Evolutionary conservation across 2,888 invertebrate species (phyloP).

Genomic region (Ischnura elegans): DNA sequence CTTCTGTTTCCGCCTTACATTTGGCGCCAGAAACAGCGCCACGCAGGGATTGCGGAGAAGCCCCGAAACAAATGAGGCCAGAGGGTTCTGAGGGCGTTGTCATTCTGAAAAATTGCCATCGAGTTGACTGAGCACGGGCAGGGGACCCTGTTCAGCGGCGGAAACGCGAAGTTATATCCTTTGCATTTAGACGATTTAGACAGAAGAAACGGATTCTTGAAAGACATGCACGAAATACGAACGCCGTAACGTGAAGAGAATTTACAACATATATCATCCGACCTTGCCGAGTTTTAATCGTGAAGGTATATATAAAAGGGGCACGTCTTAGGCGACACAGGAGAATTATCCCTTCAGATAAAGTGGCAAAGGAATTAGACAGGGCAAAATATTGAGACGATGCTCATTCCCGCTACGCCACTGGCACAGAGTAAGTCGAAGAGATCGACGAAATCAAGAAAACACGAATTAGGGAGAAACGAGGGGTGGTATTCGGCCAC

Average conservation of each 20-base stretch:
- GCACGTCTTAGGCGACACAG: too few relatives aligned
- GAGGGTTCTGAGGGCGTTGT: neutral
- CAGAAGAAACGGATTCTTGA: neutral
- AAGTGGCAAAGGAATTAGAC: too few relatives aligned
- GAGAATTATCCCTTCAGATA: too few relatives aligned
- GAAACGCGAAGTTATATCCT: neutral
- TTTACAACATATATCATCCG: too few relatives aligned
- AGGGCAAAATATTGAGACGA: neutral
- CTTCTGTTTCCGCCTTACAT: neutral
- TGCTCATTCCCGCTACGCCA: neutral
- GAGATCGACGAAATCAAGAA: too few relatives aligned
- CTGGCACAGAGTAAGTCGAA: neutral
- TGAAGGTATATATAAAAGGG: too few relatives aligned
- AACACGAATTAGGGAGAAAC: too few relatives aligned
- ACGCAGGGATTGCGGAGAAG: neutral
- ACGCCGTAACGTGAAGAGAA: neutral
- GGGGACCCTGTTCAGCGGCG: neutral
- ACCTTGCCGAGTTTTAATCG: too few relatives aligned
- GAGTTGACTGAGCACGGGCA: slow-evolving; percentile 27
- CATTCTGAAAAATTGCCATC: neutral
- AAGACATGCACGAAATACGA: neutral
- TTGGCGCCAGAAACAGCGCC: slow-evolving; percentile 26
- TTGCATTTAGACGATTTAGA: neutral
- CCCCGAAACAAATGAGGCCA: neutral
- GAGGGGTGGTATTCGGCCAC: neutral